Conservation (phyloP, 2,113 vertebrate genomes). For the Sula dactylatra region DNA sequence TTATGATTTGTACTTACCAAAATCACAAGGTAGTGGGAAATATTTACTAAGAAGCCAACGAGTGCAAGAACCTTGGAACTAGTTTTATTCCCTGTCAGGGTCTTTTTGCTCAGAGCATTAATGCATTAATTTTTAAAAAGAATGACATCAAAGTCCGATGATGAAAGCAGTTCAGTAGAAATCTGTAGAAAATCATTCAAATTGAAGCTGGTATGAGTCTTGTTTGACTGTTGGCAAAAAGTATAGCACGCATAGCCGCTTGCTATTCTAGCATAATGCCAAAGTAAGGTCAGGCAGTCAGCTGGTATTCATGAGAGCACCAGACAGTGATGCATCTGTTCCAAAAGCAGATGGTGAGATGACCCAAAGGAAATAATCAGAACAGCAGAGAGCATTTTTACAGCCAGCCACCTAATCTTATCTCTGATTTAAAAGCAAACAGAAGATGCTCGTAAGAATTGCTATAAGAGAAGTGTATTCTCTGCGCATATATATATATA, state of each 20-base stretch:
- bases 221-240: background rate
- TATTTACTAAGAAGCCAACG: background rate
- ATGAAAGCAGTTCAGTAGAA: background rate
- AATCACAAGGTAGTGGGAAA: background rate
- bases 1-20: background rate
- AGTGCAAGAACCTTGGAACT: background rate
- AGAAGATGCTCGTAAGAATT: background rate
- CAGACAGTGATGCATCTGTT: background rate
- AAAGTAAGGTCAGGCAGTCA: background rate
- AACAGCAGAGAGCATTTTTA: background rate
- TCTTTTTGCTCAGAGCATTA: background rate
- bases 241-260: background rate
- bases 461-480: background rate
- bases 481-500: background rate
- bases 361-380: background rate
- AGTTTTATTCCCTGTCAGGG: background rate
- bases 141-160: background rate
- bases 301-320: background rate
- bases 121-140: background rate
- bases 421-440: background rate
- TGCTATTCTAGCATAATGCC: background rate
- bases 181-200: background rate
- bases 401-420: background rate
- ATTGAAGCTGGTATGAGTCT: background rate
- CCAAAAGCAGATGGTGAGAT: background rate